phyloP scores from a whole-genome alignment of 2,888 invertebrate species.

The Apamea crenata region DNA sequence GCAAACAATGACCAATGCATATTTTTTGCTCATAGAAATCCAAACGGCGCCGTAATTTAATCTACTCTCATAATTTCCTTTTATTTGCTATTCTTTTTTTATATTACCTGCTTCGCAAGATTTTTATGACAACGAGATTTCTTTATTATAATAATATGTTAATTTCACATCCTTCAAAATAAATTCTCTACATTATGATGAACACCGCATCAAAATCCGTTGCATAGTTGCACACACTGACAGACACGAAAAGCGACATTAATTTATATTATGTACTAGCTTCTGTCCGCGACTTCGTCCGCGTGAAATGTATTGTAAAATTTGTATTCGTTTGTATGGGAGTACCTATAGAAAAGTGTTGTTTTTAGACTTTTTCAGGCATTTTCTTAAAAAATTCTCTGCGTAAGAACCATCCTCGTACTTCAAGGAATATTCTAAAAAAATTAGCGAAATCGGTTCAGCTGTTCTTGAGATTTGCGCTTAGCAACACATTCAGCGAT shows the following conservation, averaged over 20 bases:
- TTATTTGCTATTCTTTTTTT: too few species aligned
- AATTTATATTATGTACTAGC: neutral
- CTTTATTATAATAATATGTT: neutral
- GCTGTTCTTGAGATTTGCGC: too few species aligned
- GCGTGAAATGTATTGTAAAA: too few species aligned
- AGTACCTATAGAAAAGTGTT: too few species aligned
- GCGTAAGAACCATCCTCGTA: too few species aligned
- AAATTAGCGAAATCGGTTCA: too few species aligned
- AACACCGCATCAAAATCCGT: neutral
- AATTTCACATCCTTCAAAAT: neutral
- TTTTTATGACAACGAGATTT: neutral
- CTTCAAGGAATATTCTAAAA: too few species aligned
- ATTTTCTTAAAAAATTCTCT: too few species aligned
- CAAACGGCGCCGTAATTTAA: neutral
- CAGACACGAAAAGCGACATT: neutral
- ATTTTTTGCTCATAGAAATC: constrained; percentile 12
- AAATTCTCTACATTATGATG: neutral
- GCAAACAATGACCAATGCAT: neutral
- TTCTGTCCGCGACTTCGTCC: too few species aligned
- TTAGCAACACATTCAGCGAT: too few species aligned
- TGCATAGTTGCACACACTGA: neutral
- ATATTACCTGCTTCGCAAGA: neutral
- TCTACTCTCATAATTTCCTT: neutral
- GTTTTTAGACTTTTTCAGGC: too few species aligned
- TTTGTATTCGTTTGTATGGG: too few species aligned